phyloP scores from a whole-genome alignment of 2,113 vertebrate species.

The Pica pica region DNA sequence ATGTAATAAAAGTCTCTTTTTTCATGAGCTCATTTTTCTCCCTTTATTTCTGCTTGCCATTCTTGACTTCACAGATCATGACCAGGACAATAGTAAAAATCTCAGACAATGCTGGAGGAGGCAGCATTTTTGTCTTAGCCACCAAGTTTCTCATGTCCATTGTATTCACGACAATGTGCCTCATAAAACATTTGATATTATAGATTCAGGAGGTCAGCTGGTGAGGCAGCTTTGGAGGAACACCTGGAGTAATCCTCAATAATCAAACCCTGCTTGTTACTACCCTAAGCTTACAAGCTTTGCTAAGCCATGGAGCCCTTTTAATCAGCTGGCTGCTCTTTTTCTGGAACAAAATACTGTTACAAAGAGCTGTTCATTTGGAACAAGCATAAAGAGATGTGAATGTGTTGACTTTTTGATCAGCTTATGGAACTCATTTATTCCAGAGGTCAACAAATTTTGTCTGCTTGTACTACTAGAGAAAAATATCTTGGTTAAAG shows the following conservation, averaged over 20 bases:
- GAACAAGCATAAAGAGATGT: not conserved
- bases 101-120: not conserved
- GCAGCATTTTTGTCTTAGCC: not conserved
- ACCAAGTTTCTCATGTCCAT: not conserved
- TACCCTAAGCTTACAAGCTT: not conserved
- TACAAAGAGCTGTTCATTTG: not conserved
- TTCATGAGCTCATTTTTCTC: not conserved
- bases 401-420: not conserved
- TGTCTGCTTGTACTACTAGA: not conserved
- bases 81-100: not conserved
- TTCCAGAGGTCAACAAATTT: not conserved
- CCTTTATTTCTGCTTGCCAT: constrained; percentile 3
- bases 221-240: not conserved
- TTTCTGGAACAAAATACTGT: not conserved
- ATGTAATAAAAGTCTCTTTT: constrained; percentile 13
- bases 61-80: not conserved
- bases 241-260: not conserved
- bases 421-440: not conserved
- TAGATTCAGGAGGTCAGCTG: not conserved
- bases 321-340: not conserved
- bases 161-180: not conserved
- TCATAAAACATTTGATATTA: not conserved
- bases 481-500: not conserved
- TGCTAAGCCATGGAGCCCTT: not conserved
- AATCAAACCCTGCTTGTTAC: not conserved